Conservation (phyloP, 2,888 invertebrate genomes). For the Caenorhabditis doughertyi region DNA sequence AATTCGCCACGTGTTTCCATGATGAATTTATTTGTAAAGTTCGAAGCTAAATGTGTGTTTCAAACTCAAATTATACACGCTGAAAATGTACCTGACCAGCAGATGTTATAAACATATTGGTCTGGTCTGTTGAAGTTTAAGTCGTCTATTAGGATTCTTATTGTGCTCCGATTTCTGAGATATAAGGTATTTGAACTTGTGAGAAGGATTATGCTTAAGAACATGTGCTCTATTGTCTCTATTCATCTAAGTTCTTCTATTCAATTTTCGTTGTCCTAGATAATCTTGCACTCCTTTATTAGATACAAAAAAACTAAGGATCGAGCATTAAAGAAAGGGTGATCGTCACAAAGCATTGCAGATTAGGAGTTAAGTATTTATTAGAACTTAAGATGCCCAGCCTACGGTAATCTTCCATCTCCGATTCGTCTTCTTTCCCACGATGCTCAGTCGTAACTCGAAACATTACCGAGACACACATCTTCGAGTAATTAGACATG, state of each 20-base stretch:
- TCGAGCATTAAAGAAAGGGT: not conserved
- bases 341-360: constrained; percentile 6
- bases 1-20: not conserved
- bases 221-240: constrained; percentile 1
- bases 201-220: not conserved
- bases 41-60: not conserved
- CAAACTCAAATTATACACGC: not conserved
- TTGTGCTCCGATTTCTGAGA: constrained; percentile 2
- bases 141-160: not conserved
- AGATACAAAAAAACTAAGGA: not conserved
- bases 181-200: not conserved
- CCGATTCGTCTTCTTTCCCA: not conserved
- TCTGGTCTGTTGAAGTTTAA: not conserved
- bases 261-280: not conserved
- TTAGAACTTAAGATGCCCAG: not conserved
- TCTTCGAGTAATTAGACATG: constrained; percentile 13
- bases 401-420: constrained; percentile 28
- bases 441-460: constrained; percentile 6
- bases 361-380: constrained; percentile 30
- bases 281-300: constrained; percentile 9
- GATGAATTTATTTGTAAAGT: not conserved
- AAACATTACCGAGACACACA: not conserved
- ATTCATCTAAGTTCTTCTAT: constrained; percentile 5
- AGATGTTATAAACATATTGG: constrained; percentile 7
- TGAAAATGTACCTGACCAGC: constrained; percentile 12